Conservation (phyloP, 2,888 invertebrate genomes). For the Masnerella sp. region DNA sequence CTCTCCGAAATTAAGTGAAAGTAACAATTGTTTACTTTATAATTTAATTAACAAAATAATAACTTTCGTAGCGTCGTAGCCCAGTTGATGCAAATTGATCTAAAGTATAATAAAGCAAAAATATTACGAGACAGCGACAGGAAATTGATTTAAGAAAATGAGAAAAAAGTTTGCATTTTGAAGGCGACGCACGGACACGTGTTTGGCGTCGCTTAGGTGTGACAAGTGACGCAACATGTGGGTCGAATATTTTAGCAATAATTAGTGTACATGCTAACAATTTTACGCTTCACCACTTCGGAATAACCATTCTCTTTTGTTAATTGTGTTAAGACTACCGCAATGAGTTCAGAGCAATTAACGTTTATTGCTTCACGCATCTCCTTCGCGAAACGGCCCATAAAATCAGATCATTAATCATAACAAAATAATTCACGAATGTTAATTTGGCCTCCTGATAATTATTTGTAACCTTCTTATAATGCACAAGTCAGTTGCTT, state of each 20-base stretch:
- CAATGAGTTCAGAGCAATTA: conserved; percentile 69
- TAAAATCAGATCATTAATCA: conserved; percentile 31
- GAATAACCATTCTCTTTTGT: conserved; percentile 61
- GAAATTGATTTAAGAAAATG: conserved; percentile 14
- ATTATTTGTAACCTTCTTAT: too few relatives aligned
- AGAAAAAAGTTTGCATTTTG: conserved; percentile 8
- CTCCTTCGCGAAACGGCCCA: conserved; percentile 33
- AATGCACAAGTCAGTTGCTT: too few relatives aligned
- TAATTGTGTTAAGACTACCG: conserved; percentile 66
- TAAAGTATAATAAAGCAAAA: too few relatives aligned
- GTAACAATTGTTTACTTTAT: too few relatives aligned
- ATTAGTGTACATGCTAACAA: conserved; percentile 69
- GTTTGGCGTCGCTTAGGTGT: conserved; percentile 33
- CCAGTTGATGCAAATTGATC: too few relatives aligned
- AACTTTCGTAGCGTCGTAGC: too few relatives aligned
- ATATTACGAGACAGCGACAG: not conserved
- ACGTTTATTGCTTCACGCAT: conserved; percentile 62
- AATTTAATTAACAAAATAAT: too few relatives aligned
- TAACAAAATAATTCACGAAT: conserved; percentile 16
- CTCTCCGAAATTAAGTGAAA: too few relatives aligned
- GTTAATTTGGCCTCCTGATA: too few relatives aligned
- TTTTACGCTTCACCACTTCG: conserved; percentile 64
- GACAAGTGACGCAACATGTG: conserved; percentile 64
- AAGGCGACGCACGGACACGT: conserved; percentile 8
- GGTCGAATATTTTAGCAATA: conserved; percentile 74